Conservation (phyloP, 2,797 vertebrate genomes). For the Tenualosa ilisha region DNA sequence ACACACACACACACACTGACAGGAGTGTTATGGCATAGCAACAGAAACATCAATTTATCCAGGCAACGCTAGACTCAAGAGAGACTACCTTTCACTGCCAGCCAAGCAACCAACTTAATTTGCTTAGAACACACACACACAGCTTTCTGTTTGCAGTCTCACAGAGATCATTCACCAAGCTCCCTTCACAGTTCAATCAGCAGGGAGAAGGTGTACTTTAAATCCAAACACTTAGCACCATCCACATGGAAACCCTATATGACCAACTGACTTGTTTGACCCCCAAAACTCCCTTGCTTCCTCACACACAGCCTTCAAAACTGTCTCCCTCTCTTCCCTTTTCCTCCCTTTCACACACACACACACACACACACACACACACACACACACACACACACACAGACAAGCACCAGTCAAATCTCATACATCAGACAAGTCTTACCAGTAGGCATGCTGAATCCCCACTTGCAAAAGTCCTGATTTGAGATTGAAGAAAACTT, state of each 20-base stretch:
- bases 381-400: constrained; percentile 17
- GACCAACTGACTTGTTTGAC: not conserved
- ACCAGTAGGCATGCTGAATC: constrained; percentile 14
- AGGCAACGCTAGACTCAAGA: not conserved
- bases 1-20: constrained; percentile 27
- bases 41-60: constrained; percentile 2
- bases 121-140: constrained; percentile 10
- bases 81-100: not conserved
- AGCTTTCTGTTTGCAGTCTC: not conserved
- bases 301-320: constrained; percentile 1
- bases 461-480: not conserved
- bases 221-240: constrained; percentile 30
- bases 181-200: constrained; percentile 59
- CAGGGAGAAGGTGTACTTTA: constrained; percentile 34
- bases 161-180: constrained; percentile 2
- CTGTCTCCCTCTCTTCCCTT: too few species aligned
- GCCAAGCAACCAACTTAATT: constrained; percentile 3
- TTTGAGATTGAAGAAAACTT: not conserved
- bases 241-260: not conserved
- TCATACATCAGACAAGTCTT: not conserved
- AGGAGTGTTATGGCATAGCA: not conserved
- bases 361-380: constrained; percentile 20
- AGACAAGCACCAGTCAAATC: not conserved
- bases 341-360: constrained; percentile 4
- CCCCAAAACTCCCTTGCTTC: not conserved